These are phyloP conservation scores for Champsocephalus gunnari DNA, from an alignment of 2,797 vertebrate genomes.

Conservation along the genomic window DNA sequence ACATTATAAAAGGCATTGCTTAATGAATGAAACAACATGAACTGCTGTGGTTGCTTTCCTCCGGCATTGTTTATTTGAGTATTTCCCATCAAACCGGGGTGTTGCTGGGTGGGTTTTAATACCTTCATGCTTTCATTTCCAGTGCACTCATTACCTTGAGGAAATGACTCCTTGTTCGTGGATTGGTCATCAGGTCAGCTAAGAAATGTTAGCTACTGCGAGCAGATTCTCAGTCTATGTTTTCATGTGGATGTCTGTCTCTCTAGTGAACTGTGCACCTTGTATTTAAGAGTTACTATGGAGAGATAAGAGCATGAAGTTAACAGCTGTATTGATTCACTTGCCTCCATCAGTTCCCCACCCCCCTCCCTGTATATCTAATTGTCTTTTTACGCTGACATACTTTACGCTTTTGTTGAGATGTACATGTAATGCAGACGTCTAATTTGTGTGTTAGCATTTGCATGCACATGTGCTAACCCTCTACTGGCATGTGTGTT, in stretches of 20 bases:
- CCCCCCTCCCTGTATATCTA: background rate
- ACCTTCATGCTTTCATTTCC: conserved; percentile 8
- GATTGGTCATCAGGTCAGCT: conserved; percentile 7
- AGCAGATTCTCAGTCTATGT: background rate
- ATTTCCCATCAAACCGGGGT: conserved; percentile 21
- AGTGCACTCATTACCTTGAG: background rate
- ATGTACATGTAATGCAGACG: background rate
- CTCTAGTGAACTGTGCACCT: too few species aligned
- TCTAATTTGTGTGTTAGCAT: background rate
- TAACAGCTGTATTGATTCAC: background rate
- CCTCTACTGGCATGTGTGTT: conserved; percentile 7
- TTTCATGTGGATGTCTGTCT: background rate
- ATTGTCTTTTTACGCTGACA: background rate
- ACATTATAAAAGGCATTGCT: conserved; percentile 19
- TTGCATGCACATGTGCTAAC: background rate
- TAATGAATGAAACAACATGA: background rate
- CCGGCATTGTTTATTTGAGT: background rate
- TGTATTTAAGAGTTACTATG: background rate
- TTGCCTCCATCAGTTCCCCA: background rate
- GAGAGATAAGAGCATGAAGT: conserved; percentile 18
- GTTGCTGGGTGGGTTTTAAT: conserved; percentile 2
- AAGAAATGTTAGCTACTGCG: background rate
- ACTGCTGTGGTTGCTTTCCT: conserved; percentile 1
- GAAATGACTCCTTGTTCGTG: conserved; percentile 41
- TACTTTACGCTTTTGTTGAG: background rate